phyloP scores from a whole-genome alignment of 2,797 vertebrate genomes.

The Odontamblyopus rebecca region DNA sequence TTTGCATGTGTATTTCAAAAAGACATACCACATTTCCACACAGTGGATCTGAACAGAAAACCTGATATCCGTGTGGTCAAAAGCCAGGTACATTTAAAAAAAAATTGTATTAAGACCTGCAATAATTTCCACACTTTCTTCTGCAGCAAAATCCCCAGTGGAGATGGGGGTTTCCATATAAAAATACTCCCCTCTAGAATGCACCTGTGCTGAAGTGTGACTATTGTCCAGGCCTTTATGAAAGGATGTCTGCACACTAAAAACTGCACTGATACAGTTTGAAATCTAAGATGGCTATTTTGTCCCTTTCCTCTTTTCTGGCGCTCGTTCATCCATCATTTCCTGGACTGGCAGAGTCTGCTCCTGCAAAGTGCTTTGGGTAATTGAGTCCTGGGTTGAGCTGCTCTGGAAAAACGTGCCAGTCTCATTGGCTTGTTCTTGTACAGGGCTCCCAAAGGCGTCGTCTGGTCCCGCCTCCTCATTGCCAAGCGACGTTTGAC shows the following conservation, averaged over 20 bases:
- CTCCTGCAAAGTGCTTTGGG: slow-evolving; percentile 47
- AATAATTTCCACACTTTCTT: slow-evolving; percentile 30
- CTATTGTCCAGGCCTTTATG: neutral
- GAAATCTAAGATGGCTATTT: slow-evolving; percentile 16
- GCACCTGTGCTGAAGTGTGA: slow-evolving; percentile 1
- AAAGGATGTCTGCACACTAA: neutral
- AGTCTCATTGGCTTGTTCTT: slow-evolving; percentile 86
- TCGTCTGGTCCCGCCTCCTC: slow-evolving; percentile 66
- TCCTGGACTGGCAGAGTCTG: slow-evolving; percentile 75
- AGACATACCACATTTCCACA: slow-evolving; percentile 2
- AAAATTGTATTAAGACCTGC: slow-evolving; percentile 4
- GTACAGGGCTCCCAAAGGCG: slow-evolving; percentile 85
- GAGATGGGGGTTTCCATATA: slow-evolving; percentile 60
- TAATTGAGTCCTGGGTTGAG: slow-evolving; percentile 39
- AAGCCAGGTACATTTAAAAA: slow-evolving; percentile 1
- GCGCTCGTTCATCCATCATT: slow-evolving; percentile 47
- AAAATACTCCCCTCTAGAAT: slow-evolving; percentile 10
- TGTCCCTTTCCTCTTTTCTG: slow-evolving; percentile 52
- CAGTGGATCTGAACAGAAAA: slow-evolving; percentile 3
- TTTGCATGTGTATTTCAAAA: neutral
- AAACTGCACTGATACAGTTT: neutral
- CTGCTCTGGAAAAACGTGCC: slow-evolving; percentile 74
- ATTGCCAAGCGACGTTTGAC: slow-evolving; percentile 85
- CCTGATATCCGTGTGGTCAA: neutral
- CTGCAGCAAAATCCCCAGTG: slow-evolving; percentile 55